Percentiles rank a stretch among this genome's conserved stretches.
Evolutionary conservation across 2,888 invertebrate species (phyloP).

Genomic region (Noctua janthe): DNA sequence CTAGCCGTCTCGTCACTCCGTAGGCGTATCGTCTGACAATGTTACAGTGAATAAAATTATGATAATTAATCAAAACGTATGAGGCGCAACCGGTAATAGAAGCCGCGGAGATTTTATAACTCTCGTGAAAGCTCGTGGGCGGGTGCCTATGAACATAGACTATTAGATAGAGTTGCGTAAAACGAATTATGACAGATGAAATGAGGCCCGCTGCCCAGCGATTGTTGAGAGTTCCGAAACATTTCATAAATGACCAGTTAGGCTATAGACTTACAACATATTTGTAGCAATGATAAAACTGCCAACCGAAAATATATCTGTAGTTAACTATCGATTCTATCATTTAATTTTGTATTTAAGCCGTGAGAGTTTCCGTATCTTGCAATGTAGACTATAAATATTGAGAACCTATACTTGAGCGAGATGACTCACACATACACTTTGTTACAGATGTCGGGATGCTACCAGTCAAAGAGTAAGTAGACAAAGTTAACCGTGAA

Average conservation of each 20-base stretch:
- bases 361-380: not conserved
- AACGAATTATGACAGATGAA: constrained; percentile 75
- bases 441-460: constrained; percentile 96
- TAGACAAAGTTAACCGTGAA: constrained; percentile 71
- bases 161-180: constrained; percentile 75
- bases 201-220: constrained; percentile 60
- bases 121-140: constrained; percentile 81
- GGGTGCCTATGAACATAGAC: constrained; percentile 70
- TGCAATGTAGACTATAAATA: constrained; percentile 4
- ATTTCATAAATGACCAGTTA: constrained; percentile 58
- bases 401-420: not conserved
- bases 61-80: constrained; percentile 80
- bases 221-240: constrained; percentile 56
- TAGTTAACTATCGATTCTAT: not conserved
- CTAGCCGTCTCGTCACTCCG: constrained; percentile 57
- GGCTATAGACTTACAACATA: constrained; percentile 42
- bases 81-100: constrained; percentile 69
- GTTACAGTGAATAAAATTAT: constrained; percentile 74
- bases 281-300: constrained; percentile 41
- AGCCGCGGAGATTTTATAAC: constrained; percentile 65
- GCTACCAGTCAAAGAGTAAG: constrained; percentile 98
- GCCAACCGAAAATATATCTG: constrained; percentile 4
- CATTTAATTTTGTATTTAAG: not conserved
- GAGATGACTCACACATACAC: constrained; percentile 45
- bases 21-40: constrained; percentile 67